Conservation (phyloP, 2,113 vertebrate species). For the Podarcis cretensis region DNA sequence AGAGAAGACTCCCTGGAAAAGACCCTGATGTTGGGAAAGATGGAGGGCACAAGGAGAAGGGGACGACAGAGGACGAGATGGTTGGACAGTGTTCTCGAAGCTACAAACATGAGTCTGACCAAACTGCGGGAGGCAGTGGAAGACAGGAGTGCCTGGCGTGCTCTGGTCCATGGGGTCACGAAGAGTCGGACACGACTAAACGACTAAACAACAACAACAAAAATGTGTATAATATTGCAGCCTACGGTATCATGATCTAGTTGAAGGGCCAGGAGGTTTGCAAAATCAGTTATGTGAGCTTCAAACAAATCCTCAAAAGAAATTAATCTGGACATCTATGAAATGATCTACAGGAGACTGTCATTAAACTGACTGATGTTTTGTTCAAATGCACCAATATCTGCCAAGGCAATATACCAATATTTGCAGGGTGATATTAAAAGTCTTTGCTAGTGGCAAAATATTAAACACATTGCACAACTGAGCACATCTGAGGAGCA, state of each 20-base stretch:
- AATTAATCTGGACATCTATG: conserved; percentile 41
- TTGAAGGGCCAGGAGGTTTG: conserved; percentile 37
- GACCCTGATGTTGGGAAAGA: too few relatives aligned
- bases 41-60: too few relatives aligned
- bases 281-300: conserved; percentile 52
- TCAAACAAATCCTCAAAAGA: conserved; percentile 54
- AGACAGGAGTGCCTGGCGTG: too few relatives aligned
- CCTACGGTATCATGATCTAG: conserved; percentile 6
- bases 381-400: conserved; percentile 52
- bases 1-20: too few relatives aligned
- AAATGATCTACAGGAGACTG: conserved; percentile 48
- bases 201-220: too few relatives aligned
- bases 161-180: too few relatives aligned
- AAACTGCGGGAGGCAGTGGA: too few relatives aligned
- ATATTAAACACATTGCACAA: conserved; percentile 42
- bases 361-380: conserved; percentile 34
- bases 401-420: conserved; percentile 52
- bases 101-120: too few relatives aligned
- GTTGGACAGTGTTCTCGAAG: too few relatives aligned
- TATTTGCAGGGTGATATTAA: conserved; percentile 49
- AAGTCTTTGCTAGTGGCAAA: conserved; percentile 40
- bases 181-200: too few relatives aligned
- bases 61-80: too few relatives aligned
- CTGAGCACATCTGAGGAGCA: conserved; percentile 15
- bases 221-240: too few relatives aligned